Conservation (phyloP, 2,113 vertebrate species). For the Hemibagrus wyckioides region DNA sequence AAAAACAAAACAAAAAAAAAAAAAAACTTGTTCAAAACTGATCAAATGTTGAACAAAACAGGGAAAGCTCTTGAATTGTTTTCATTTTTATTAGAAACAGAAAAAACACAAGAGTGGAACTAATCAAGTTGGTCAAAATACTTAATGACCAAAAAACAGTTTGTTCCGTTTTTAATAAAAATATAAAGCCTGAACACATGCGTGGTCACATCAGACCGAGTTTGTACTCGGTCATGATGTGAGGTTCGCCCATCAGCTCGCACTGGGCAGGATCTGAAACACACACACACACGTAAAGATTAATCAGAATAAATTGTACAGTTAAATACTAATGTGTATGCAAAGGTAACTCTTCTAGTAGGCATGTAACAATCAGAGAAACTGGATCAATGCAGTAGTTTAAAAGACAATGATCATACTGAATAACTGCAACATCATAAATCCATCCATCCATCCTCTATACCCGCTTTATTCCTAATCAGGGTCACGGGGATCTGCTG, state of each 20-base stretch:
- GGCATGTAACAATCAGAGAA: neutral
- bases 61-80: neutral
- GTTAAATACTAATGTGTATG: neutral
- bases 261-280: slow-evolving; percentile 86
- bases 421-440: neutral
- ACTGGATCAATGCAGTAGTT: neutral
- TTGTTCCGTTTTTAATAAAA: neutral
- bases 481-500: too few relatives aligned
- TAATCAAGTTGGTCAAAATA: neutral
- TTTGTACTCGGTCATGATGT: slow-evolving; percentile 90
- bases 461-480: too few relatives aligned
- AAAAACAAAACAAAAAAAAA: too few relatives aligned
- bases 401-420: neutral
- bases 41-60: neutral
- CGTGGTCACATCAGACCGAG: slow-evolving; percentile 86
- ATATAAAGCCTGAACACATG: neutral
- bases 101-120: neutral
- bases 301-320: neutral
- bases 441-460: too few relatives aligned
- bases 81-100: slow-evolving; percentile 56
- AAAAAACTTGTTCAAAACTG: neutral
- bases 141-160: neutral
- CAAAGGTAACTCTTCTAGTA: neutral
- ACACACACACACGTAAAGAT: slow-evolving; percentile 46
- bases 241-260: slow-evolving; percentile 94